Base-by-base conservation (phyloP, 2,113 vertebrate species). In the Empidonax alnorum region DNA sequence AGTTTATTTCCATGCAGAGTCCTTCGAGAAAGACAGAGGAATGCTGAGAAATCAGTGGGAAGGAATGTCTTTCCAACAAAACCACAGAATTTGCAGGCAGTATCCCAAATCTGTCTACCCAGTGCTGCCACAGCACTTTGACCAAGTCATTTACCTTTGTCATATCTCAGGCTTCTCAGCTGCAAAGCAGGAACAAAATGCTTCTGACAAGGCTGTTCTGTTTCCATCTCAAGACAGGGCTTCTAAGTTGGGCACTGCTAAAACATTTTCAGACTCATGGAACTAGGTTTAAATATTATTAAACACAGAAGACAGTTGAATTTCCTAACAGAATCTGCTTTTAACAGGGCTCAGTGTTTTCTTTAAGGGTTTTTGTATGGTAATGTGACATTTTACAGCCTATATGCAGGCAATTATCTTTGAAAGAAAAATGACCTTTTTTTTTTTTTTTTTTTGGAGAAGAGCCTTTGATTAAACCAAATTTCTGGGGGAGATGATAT, bases 311-410 rank as follows among this genome's bases (percentile, higher is more conserved):
- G 55, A 87, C 47, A 85, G 75, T 31, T 89, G 33, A 96, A 89
- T 89, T 93, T 80, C 65, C 75, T 58, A 84, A 68, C 28, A 91
- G 61, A 90, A 89, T 73, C 53, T 61, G 74, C 86, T 96, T 94
- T 76, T 65, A 95, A 73, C 65, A 72, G 24, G 16, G 46, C 35
- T 86, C 66, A 65, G 73, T 87, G 87, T 91, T 94, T 93, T 94
- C 81, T 90, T 96, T 93, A 86, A 96, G 93, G 58, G 93, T 59
- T 91, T 96, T 96, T 97, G 92, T 97, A 95, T 97, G 95, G 73
- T 97, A 96, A 97, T 97, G 96, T 95, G 93, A 95, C 95, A 96
- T 97, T 97, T 97, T 82, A 76, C 87, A 94, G 92, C 66, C 92
- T 82, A 81, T 63, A 37, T 61, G 62, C 89, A 86, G 75, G 72